Percentiles rank a stretch among this genome's conserved stretches.
Evolutionary conservation across 2,113 vertebrate genomes (phyloP).

Genomic region (Amphiprion percula): DNA sequence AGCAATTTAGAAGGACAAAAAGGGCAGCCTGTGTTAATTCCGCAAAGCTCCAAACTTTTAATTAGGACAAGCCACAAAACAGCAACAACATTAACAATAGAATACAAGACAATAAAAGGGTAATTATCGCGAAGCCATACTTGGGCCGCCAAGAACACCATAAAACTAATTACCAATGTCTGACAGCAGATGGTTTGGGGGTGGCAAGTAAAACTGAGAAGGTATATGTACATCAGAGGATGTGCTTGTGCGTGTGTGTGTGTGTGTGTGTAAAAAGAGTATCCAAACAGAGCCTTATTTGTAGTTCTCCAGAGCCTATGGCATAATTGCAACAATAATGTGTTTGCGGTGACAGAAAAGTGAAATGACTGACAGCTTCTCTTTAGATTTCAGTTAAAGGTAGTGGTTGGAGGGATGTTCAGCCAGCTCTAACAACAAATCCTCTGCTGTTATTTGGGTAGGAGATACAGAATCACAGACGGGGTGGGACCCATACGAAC

Average conservation of each 20-base stretch:
- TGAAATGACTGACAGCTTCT: constrained; percentile 47
- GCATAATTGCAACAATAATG: constrained; percentile 28
- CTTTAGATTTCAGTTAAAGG: constrained; percentile 44
- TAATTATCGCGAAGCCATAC: constrained; percentile 72
- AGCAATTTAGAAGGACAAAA: constrained; percentile 74
- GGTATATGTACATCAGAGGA: constrained; percentile 48
- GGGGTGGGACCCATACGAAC: constrained; percentile 3
- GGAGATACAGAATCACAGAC: constrained; percentile 12
- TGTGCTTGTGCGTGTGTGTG: constrained; percentile 19
- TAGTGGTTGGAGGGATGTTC: constrained; percentile 16
- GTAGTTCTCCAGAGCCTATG: constrained; percentile 22
- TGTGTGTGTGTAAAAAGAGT: constrained; percentile 10
- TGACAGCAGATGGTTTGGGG: constrained; percentile 77
- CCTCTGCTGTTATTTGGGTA: constrained; percentile 10
- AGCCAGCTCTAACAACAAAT: constrained; percentile 13
- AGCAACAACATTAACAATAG: constrained; percentile 74
- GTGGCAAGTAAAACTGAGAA: constrained; percentile 63
- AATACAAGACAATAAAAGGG: constrained; percentile 76
- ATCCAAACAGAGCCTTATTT: constrained; percentile 44
- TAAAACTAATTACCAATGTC: constrained; percentile 82
- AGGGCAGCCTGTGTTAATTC: constrained; percentile 63
- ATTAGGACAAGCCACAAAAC: constrained; percentile 78
- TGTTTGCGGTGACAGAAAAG: constrained; percentile 37
- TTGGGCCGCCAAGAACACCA: constrained; percentile 77
- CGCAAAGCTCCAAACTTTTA: constrained; percentile 75